Conservation (phyloP, 2,113 vertebrate species). For the Aramus guarauna region DNA sequence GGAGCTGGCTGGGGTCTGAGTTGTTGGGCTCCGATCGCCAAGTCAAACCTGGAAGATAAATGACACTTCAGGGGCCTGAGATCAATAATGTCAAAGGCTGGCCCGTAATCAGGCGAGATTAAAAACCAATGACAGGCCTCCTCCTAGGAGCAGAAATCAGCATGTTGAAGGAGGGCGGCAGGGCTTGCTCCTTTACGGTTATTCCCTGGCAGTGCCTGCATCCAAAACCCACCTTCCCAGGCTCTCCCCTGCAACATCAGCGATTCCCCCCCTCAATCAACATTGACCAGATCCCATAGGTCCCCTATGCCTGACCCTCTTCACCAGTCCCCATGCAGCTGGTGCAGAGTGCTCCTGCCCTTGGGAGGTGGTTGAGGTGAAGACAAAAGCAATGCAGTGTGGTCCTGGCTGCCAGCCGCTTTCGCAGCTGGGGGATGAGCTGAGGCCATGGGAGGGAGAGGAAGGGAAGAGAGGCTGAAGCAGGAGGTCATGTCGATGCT, state of each 20-base stretch:
- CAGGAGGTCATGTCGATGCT: neutral
- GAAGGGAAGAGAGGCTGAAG: neutral
- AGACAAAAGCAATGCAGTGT: neutral
- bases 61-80: slow-evolving; percentile 10
- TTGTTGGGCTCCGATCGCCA: neutral
- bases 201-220: neutral
- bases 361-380: neutral
- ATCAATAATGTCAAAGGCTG: slow-evolving; percentile 58
- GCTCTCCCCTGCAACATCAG: neutral
- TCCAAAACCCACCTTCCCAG: neutral
- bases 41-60: slow-evolving; percentile 41
- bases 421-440: neutral
- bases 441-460: neutral
- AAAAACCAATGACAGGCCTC: slow-evolving; percentile 42
- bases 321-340: neutral
- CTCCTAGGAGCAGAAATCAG: slow-evolving; percentile 21
- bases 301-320: accelerated
- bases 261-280: neutral
- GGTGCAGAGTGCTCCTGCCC: neutral
- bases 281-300: accelerated
- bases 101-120: slow-evolving; percentile 17
- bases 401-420: neutral
- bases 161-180: neutral
- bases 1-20: neutral
- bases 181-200: neutral